Base-by-base conservation (phyloP, 2,797 vertebrate genomes). In the Echeneis naucrates region DNA sequence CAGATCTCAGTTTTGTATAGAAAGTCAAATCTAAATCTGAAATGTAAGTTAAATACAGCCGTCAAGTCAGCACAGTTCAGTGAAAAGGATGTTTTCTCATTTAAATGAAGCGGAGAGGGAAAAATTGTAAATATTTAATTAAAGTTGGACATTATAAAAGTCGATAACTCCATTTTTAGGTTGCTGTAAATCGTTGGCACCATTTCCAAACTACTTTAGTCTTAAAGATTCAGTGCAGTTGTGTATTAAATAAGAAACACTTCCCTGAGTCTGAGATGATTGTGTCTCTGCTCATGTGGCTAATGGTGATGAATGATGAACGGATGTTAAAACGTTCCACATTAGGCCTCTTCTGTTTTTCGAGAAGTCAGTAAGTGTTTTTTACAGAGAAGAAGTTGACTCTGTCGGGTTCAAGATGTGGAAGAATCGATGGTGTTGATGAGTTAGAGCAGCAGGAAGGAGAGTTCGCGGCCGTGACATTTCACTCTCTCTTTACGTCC, bases 311-410 rank as follows among this genome's bases (percentile, higher is more conserved):
- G 33, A 55, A 54, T 38, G 24, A 55, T 45, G 51, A 32, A 61
- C 23, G 16, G 4, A 48, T 32, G 33, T 58, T 1, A 23, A 58
- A 21, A 44, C 32, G 59, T 23, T 77, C 61, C 56, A 61, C 66
- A 71, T 67, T 23, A 77, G 64, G 1, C n/a, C n/a, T n/a, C 21
- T 63, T 66, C 40, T 75, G 35, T 30, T 8, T 55, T 65, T 44
- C 37, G 55, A 35, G 10, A 56, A 61, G 45, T 56, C 60, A 26
- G 2, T 69, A 16, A 12, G 48, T 21, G 65, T 30, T 32, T 30
- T 32, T 48, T 58, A 30, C 17, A 0, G n/a, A 66, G 51, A 65
- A 65, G 63, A 37, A 16, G 32, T n/a, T 5, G 38, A 27, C 51
- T 40, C 45, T 4, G 56, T 10, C n/a, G 5, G 16, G n/a, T 42